Evolutionary conservation across 2,888 invertebrate genomes (phyloP), one percentile per base, ranked within the genome.

Genomic region (Napeogenes inachia): DNA sequence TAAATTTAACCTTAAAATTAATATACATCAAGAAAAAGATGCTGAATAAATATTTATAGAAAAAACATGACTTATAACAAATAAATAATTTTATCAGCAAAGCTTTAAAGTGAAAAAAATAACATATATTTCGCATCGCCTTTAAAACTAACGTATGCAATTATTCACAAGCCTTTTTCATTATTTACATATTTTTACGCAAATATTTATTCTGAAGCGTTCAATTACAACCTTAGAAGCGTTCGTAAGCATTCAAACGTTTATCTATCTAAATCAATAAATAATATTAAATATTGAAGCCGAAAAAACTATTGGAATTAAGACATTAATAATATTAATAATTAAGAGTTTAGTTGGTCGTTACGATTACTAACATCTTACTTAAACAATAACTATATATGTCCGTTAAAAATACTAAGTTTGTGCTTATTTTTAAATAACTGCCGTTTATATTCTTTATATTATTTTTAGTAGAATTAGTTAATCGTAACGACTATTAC

Each of bases 121-220:
- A 58, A 45, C 57, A 47, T 65, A 21, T 21, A 60, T 70, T 70
- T 70, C 68, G 69, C 71, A 67, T 62, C 56, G 65, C 68, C 69
- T 54, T 68, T 65, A 61, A 65, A 13, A 54, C 72, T 76, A 78
- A 71, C 76, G 80, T 69, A 81, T 70, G 83, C 81, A 78, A 71
- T 21, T 84, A 84, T 81, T 85, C 85, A 85, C 84, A 85, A 85
- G 84, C 84, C 82, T 84, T 84, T 76, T 61, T 56, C 53, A 62
- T 45, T 63, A 63, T 62, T 57, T 45, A 62, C 45, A 60, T 47
- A 59, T 50, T 56, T 54, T 56, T 62, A 62, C 59, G 66, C 56
- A 64, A 61, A 62, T 54, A 60, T 60, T 64, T 62, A 53, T 56
- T 63, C 50, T 57, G 57, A 66, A 69, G 63, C 63, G 61, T 66